phyloP scores from a whole-genome alignment of 2,113 vertebrate species.

The Crotalus helleri region DNA sequence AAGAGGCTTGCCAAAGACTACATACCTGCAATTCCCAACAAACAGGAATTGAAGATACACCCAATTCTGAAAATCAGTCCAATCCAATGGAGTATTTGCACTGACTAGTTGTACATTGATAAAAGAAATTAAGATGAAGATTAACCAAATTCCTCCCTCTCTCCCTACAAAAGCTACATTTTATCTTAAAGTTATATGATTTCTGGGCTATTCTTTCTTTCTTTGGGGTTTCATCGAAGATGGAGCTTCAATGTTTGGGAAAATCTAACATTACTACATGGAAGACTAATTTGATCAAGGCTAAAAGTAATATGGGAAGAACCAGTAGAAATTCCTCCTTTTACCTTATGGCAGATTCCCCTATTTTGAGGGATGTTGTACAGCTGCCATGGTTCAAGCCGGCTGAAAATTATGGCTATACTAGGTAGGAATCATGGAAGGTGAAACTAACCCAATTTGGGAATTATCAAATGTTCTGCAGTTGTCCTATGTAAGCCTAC shows the following conservation, averaged over 20 bases:
- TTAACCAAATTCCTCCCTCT: background rate
- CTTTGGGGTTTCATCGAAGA: background rate
- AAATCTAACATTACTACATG: background rate
- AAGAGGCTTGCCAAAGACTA: background rate
- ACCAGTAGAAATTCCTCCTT: background rate
- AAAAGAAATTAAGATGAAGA: background rate
- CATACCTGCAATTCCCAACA: background rate
- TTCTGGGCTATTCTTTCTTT: background rate
- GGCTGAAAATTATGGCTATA: background rate
- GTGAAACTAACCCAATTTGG: background rate
- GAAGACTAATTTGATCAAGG: background rate
- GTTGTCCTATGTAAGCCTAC: background rate
- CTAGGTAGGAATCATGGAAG: background rate
- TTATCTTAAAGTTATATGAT: background rate
- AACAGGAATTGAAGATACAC: background rate
- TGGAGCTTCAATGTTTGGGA: background rate
- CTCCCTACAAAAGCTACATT: background rate
- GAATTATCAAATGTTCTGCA: background rate
- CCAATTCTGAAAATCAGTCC: background rate
- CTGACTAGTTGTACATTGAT: background rate
- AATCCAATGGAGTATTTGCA: background rate
- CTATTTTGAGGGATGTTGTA: background rate
- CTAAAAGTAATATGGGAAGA: background rate
- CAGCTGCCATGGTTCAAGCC: background rate
- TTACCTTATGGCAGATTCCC: background rate